A percentile compares a stretch with the other conserved stretches of the same genome.
phyloP scores from a whole-genome alignment of 2,888 invertebrate genomes.

The Amorpha juglandis region DNA sequence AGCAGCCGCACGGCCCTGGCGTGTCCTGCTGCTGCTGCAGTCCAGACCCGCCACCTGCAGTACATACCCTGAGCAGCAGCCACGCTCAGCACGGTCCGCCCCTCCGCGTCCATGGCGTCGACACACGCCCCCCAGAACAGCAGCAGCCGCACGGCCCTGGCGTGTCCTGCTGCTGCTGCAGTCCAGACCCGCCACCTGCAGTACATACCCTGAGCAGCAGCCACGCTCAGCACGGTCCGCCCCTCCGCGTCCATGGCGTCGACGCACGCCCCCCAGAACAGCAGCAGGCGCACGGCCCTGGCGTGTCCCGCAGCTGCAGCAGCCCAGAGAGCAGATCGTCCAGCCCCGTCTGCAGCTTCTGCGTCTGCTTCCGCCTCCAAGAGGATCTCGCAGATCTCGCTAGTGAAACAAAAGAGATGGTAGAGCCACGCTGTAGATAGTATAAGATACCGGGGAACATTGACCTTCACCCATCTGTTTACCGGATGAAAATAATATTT shows the following conservation, averaged over 20 bases:
- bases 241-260: conserved; percentile 98
- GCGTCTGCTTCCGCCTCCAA: conserved; percentile 96
- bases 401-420: conserved; percentile 51
- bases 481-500: no score
- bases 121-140: conserved; percentile 98
- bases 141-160: conserved; percentile 91
- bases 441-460: no score
- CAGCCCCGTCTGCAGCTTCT: conserved; percentile 92
- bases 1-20: conserved; percentile 88
- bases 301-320: conserved; percentile 97
- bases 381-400: conserved; percentile 95
- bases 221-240: conserved; percentile 93
- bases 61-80: conserved; percentile 90
- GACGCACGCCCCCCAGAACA: conserved; percentile 98
- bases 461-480: no score
- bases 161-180: conserved; percentile 96
- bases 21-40: no score
- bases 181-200: conserved; percentile 87
- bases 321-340: conserved; percentile 95
- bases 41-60: background rate
- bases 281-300: conserved; percentile 91
- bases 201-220: conserved; percentile 89
- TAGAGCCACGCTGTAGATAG: no score
- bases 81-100: conserved; percentile 93
- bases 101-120: conserved; percentile 97